Conservation (phyloP, 1,140 invertebrate species). For the Pseudoatta argentina region DNA sequence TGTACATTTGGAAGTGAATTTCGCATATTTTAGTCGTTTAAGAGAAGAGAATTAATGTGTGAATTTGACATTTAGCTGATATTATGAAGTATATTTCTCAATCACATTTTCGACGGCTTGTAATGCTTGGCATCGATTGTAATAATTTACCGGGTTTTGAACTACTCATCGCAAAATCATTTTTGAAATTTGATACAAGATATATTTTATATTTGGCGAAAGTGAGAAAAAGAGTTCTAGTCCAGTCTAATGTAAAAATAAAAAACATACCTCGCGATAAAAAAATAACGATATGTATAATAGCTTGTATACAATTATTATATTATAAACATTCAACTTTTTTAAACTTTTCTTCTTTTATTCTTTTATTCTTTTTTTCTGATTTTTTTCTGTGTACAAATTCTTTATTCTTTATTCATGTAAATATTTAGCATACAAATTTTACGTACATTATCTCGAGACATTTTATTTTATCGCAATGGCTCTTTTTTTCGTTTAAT, state of each 20-base stretch:
- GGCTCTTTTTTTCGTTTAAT: too few species aligned
- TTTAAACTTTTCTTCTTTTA: not conserved
- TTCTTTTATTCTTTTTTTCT: not conserved
- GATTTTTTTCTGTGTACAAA: not conserved
- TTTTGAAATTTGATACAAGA: too few species aligned
- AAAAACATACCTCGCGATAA: not conserved
- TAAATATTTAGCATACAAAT: not conserved
- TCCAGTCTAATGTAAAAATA: too few species aligned
- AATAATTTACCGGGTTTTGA: constrained; percentile 8
- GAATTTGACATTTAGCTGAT: not conserved
- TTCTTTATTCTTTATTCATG: constrained; percentile 6
- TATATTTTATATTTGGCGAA: too few species aligned
- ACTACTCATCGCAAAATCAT: constrained; percentile 9
- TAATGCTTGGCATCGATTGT: not conserved
- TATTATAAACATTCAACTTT: constrained; percentile 3
- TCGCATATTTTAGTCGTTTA: not conserved
- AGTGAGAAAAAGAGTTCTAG: too few species aligned
- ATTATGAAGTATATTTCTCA: constrained; percentile 9
- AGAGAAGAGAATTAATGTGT: not conserved
- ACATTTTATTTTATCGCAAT: not conserved
- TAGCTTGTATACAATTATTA: not conserved
- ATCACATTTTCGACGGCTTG: not conserved
- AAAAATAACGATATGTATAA: not conserved
- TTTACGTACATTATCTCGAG: not conserved
- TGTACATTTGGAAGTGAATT: not conserved